Evolutionary conservation across 2,888 invertebrate genomes (phyloP), one percentile per base, ranked within the genome.

Genomic region (Mesorhabditis sp.): DNA sequence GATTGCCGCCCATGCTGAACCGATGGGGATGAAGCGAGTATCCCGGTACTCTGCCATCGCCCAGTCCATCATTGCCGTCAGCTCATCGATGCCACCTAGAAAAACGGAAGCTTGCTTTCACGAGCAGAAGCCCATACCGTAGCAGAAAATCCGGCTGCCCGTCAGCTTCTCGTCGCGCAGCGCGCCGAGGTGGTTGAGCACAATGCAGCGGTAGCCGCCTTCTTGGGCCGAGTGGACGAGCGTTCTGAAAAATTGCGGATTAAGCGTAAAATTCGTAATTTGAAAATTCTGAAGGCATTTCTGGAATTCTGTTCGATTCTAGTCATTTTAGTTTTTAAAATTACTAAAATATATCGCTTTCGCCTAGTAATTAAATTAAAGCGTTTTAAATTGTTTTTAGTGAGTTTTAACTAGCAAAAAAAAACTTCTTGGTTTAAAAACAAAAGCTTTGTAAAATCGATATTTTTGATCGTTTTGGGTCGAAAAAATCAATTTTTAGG

Each of bases 1-100:
- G 89, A 88, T 95, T 95, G 43, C 93, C 95, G 64, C 95, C 95
- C 86, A 95, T 90, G 87, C 94, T 94, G 87, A 94, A 95, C 95
- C 95, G 72, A 94, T 91, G 79, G 92, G 91, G 74, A 95, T 90
- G 72, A 94, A 58, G 13, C 62, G 41, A 10, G 76, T 79, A 42
- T 67, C 45, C 4, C 92, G 91, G 87, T 92, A 92, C 80, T 91
- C 90, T 76, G 90, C 90, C 75, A 90, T 84, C 73, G 94, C 87
- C 86, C 91, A 90, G 72, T 90, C 89, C 67, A 95, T 87, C 93
- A 95, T 94, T 75, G 90, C 90, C 80, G 91, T 90, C 87, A 91
- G 93, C 87, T 95, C 95, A 65, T 91, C 92, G 4, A 94, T 94
- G 85, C 93, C 91, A 66, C 94, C 94, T 94, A 87, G 67, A 78